These are phyloP conservation scores for Phortica variegata DNA, from an alignment of 1,140 invertebrate genomes.

Conservation along the genomic window DNA sequence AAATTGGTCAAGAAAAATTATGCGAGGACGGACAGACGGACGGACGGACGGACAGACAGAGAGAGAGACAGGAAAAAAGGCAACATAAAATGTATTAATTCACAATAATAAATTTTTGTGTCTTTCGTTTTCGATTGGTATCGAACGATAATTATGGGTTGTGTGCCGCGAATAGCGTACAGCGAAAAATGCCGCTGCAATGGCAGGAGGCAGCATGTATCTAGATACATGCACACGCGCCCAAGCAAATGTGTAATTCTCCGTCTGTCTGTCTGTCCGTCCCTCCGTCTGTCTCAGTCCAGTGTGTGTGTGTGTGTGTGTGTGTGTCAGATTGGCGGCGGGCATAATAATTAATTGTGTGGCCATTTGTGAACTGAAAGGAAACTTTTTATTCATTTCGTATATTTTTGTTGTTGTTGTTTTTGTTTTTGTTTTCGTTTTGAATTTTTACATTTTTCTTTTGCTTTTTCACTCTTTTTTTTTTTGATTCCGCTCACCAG, in stretches of 20 bases:
- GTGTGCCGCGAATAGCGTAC: conserved; percentile 1
- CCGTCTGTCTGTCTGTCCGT: too few relatives aligned
- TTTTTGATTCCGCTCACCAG: too few relatives aligned
- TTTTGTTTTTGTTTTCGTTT: too few relatives aligned
- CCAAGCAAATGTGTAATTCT: too few relatives aligned
- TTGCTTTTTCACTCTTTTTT: too few relatives aligned
- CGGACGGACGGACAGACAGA: not conserved
- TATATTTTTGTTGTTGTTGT: too few relatives aligned
- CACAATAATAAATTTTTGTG: conserved; percentile 50
- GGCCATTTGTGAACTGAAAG: conserved; percentile 7
- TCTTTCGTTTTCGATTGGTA: conserved; percentile 49
- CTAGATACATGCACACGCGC: not conserved
- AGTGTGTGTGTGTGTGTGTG: too few relatives aligned
- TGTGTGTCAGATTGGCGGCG: not conserved
- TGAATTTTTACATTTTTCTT: too few relatives aligned
- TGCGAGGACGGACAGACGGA: conserved; percentile 2
- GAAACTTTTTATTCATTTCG: not conserved
- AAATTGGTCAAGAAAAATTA: conserved; percentile 12
- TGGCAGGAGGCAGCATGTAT: not conserved
- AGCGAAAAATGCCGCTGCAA: conserved; percentile 4
- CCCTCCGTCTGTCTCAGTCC: too few relatives aligned
- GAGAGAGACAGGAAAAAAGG: conserved; percentile 1
- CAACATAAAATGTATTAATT: conserved; percentile 47
- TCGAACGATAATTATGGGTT: conserved; percentile 49
- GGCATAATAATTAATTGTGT: conserved; percentile 37